Evolutionary conservation across 2,113 vertebrate genomes (phyloP).

Genomic region (Gymnobelideus leadbeateri): DNA sequence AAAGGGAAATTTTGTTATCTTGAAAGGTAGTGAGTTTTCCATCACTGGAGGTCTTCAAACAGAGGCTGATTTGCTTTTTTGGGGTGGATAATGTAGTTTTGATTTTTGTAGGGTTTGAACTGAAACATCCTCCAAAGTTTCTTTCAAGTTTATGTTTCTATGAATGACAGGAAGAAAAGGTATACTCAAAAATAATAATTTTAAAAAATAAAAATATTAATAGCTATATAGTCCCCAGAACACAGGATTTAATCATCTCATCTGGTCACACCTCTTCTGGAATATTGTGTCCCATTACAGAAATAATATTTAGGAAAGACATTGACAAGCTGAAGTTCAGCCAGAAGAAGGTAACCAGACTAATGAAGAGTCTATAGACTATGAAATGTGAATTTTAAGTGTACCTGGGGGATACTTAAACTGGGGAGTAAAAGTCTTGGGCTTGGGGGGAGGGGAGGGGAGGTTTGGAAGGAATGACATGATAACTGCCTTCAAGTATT

Average conservation of each 20-base stretch:
- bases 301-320: not conserved
- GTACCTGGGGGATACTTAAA: not conserved
- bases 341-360: not conserved
- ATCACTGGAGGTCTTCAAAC: not conserved
- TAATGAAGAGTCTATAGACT: not conserved
- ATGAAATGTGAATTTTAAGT: not conserved
- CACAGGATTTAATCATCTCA: not conserved
- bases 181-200: not conserved
- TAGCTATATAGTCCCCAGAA: not conserved
- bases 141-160: not conserved
- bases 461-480: not conserved
- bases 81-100: not conserved
- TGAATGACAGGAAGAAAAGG: not conserved
- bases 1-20: not conserved
- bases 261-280: not conserved
- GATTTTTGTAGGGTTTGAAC: not conserved
- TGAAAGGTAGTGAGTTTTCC: not conserved
- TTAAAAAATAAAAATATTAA: not conserved
- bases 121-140: not conserved
- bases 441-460: not conserved
- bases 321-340: not conserved
- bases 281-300: not conserved
- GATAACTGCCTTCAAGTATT: not conserved
- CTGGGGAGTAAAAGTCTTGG: not conserved
- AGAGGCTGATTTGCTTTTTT: not conserved